Evolutionary conservation across 1,140 invertebrate genomes (phyloP).

Genomic region (Papilio machaon): DNA sequence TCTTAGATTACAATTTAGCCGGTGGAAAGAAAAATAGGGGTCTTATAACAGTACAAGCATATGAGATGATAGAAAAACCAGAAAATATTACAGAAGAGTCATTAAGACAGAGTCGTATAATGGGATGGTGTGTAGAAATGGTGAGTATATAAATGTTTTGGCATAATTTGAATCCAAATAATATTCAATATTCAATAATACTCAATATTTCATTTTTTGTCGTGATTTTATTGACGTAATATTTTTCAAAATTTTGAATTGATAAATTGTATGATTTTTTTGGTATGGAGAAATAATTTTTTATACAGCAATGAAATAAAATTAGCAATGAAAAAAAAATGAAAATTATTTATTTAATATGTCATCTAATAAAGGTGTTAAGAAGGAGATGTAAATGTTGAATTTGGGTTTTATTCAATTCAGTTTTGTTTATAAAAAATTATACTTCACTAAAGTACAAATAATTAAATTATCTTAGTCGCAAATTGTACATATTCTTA

Average conservation of each 20-base stretch:
- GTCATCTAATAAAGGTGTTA: neutral
- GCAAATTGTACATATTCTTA: neutral
- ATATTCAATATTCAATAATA: no score
- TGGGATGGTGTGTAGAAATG: slow-evolving; percentile 97
- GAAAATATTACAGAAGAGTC: slow-evolving; percentile 88
- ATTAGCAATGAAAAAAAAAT: no score
- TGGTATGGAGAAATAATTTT: no score
- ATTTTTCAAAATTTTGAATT: no score
- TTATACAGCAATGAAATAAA: no score
- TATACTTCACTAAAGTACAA: neutral
- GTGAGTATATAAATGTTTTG: slow-evolving; percentile 80
- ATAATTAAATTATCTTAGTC: neutral
- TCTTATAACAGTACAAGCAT: slow-evolving; percentile 89
- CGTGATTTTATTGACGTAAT: no score
- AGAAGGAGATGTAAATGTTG: no score
- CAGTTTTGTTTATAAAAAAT: no score
- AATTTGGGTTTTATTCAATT: no score
- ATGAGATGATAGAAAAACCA: slow-evolving; percentile 85
- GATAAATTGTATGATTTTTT: no score
- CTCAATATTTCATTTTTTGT: no score
- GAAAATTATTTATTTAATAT: neutral
- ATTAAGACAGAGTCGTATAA: slow-evolving; percentile 87
- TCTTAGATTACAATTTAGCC: slow-evolving; percentile 89
- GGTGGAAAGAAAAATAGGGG: slow-evolving; percentile 88
- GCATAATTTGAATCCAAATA: no score